Base-by-base conservation (phyloP, 37 sponge, comb jelly and placozoan genomes). In the Cladorhizidae sp. region DNA sequence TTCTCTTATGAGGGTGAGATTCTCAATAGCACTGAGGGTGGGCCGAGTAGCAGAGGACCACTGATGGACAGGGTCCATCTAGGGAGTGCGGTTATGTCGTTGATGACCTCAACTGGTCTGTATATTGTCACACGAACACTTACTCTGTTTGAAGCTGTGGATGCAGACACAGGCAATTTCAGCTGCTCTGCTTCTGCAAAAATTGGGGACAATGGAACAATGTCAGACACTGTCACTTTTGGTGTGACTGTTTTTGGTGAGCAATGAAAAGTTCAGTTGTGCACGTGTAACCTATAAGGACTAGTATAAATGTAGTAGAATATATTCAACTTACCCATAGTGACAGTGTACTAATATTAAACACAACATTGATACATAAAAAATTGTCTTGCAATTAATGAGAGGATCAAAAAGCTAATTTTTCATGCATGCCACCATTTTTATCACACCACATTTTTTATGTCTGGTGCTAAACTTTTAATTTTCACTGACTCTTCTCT, bases 241-340 rank as follows among this genome's bases (percentile, higher is more conserved):
- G 56, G 79, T 49, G 26, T 86, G 22, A 28, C 73, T 29, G 86
- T 86, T 28, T 73, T 79, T 65, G 75, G 86, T 86, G 55, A 70
- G 70, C 5, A 35, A n/a, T n/a, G n/a, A n/a, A n/a, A 5, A 45
- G 9, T 17, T 17, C 29, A 61, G 6, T 68, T 68, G 5, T 7
- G 5, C 29, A 28, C 15, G 25, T n/a, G 62, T 61, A 61, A 61
- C 5, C 15, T 28, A 61, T 7, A 15, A n/a, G 5, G 12, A 61
- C 62, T 61, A n/a, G 8, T 45, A 45, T 45, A 9, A 35, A 73
- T n/a, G n/a, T n/a, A n/a, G n/a, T n/a, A n/a, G n/a, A n/a, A n/a
- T n/a, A n/a, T n/a, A n/a, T n/a, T n/a, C n/a, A n/a, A n/a, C n/a
- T n/a, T n/a, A n/a, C n/a, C n/a, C n/a, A n/a, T n/a, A n/a, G n/a